Conservation (phyloP, 1,140 invertebrate genomes). For the Neodiprion pinetum region DNA sequence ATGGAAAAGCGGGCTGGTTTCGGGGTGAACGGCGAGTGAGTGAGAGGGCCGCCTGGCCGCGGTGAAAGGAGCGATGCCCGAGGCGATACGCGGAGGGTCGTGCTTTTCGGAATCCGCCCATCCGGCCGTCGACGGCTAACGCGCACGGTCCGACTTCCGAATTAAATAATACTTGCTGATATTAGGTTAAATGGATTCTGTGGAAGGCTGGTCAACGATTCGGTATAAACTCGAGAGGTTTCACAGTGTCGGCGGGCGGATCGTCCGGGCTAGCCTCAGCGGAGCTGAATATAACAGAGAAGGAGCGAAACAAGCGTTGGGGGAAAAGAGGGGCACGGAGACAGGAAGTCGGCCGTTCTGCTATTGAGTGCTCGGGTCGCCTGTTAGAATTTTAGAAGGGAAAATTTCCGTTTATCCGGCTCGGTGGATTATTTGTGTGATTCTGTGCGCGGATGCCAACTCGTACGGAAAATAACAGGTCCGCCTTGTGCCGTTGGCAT, state of each 20-base stretch:
- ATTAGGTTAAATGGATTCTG: conserved; percentile 4
- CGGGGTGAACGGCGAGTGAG: neutral
- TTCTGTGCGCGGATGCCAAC: neutral
- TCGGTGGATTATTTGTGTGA: neutral
- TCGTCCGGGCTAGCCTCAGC: neutral
- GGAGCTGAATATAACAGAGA: too few species aligned
- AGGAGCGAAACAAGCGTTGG: too few species aligned
- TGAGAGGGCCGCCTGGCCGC: too few species aligned
- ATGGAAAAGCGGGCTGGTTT: neutral
- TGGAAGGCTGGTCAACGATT: neutral
- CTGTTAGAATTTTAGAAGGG: neutral
- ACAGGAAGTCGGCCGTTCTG: neutral
- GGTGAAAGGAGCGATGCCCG: too few species aligned
- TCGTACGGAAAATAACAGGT: conserved; percentile 7
- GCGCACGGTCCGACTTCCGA: neutral
- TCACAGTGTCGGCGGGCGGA: too few species aligned
- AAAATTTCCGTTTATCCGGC: conserved; percentile 7
- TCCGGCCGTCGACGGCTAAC: neutral
- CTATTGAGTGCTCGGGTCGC: neutral
- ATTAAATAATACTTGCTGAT: neutral
- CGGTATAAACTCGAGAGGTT: too few species aligned
- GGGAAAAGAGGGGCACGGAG: neutral
- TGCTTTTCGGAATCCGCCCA: neutral
- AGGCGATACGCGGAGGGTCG: too few species aligned
- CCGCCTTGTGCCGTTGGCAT: neutral